Conservation (phyloP, 2,797 vertebrate genomes). For the Ctenopoma multispine region DNA sequence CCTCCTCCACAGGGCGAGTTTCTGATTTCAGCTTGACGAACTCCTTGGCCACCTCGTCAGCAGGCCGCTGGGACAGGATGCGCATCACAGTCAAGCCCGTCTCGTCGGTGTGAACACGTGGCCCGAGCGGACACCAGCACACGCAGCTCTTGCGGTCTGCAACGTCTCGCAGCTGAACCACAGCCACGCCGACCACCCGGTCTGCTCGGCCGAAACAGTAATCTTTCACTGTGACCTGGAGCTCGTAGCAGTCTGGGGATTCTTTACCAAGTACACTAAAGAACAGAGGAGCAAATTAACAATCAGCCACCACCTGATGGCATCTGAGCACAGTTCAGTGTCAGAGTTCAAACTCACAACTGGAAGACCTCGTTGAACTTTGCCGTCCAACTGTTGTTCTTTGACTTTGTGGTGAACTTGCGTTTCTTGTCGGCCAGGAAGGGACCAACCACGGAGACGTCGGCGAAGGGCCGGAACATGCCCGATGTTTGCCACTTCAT, state of each 20-base stretch:
- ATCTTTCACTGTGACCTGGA: conserved; percentile 95
- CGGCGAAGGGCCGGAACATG: conserved; percentile 97
- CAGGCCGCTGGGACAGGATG: conserved; percentile 93
- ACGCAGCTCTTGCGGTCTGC: conserved; percentile 92
- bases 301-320: background rate
- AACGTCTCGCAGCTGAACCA: conserved; percentile 93
- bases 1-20: conserved; percentile 91
- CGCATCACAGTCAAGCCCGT: conserved; percentile 93
- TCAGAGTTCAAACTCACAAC: conserved; percentile 88
- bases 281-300: background rate
- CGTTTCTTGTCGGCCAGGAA: conserved; percentile 95
- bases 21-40: conserved; percentile 96
- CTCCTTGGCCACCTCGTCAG: conserved; percentile 96
- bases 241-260: conserved; percentile 91
- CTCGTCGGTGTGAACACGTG: conserved; percentile 90
- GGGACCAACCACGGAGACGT: conserved; percentile 94
- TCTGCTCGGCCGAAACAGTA: conserved; percentile 98
- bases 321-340: background rate
- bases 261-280: conserved; percentile 92
- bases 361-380: conserved; percentile 97
- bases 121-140: conserved; percentile 95
- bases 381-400: conserved; percentile 97
- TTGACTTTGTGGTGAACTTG: conserved; percentile 97
- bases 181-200: conserved; percentile 90
- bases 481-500: conserved; percentile 98